Evolutionary conservation across 2,113 vertebrate genomes (phyloP).

Genomic region (Cephalopterus ornatus): DNA sequence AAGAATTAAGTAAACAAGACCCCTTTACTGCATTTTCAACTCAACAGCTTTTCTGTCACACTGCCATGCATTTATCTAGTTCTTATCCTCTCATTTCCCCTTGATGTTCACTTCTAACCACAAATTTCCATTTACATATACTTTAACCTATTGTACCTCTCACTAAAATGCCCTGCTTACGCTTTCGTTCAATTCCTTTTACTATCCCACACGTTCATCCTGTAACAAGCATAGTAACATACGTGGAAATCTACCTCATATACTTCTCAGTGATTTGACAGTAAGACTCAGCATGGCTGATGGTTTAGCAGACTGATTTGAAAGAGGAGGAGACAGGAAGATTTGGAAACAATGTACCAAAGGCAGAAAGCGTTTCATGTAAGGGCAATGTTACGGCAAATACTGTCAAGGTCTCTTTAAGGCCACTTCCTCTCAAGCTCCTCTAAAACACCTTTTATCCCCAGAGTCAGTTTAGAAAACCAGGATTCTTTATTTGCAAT

Average conservation of each 20-base stretch:
- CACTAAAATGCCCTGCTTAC: not conserved
- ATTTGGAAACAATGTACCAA: not conserved
- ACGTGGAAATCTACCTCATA: not conserved
- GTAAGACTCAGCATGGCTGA: not conserved
- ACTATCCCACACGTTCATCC: not conserved
- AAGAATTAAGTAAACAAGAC: not conserved
- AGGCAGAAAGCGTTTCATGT: not conserved
- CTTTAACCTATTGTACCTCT: not conserved
- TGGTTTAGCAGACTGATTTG: not conserved
- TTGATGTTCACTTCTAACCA: not conserved
- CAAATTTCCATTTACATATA: not conserved
- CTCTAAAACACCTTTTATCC: not conserved
- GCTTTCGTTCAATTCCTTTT: not conserved
- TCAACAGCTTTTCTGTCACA: not conserved
- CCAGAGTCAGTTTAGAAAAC: not conserved
- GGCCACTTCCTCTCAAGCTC: not conserved
- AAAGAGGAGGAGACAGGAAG: not conserved
- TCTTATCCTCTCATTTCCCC: not conserved
- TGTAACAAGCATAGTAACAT: not conserved
- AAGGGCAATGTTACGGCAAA: not conserved
- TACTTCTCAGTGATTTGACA: not conserved
- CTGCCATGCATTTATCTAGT: not conserved
- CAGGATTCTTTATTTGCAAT: not conserved
- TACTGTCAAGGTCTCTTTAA: not conserved
- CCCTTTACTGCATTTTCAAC: not conserved